Conservation (phyloP, 2,113 vertebrate genomes). For the Xenopus borealis region DNA sequence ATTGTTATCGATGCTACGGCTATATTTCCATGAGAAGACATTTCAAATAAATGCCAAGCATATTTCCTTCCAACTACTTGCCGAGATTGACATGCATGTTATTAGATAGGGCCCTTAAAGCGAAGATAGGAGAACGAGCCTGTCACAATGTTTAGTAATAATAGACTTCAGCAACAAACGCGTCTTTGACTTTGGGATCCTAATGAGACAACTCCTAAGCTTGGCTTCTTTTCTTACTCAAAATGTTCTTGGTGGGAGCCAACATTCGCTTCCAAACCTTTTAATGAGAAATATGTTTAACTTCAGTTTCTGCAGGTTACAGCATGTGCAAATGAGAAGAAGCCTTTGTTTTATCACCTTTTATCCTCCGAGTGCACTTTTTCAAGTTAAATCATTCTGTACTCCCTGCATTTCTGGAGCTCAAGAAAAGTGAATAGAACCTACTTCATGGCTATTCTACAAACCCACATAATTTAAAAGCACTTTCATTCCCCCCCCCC, state of each 20-base stretch:
- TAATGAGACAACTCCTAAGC: conserved; percentile 5
- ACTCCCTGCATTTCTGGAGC: conserved; percentile 15
- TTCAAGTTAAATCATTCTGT: conserved; percentile 13
- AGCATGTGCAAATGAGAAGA: conserved; percentile 24
- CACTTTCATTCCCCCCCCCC: background rate
- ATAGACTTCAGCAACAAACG: conserved; percentile 3
- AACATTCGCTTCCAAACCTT: conserved; percentile 7
- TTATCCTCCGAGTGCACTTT: conserved; percentile 2
- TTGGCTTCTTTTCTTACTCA: conserved; percentile 19
- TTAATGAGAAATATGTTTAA: conserved; percentile 8
- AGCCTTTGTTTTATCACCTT: conserved; percentile 13
- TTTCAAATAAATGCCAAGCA: background rate
- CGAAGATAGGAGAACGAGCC: background rate
- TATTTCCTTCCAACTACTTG: background rate
- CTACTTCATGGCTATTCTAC: background rate
- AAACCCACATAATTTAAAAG: conserved; percentile 13
- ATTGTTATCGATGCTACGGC: background rate
- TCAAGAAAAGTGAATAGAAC: background rate
- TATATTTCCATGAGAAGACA: background rate
- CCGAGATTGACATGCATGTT: background rate
- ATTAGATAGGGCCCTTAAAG: background rate
- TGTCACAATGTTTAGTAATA: conserved; percentile 26
- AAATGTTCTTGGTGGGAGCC: conserved; percentile 12
- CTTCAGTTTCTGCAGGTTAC: background rate
- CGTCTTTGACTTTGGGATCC: conserved; percentile 15